Percentiles rank a stretch among this genome's conserved stretches.
Conservation (phyloP, 2,113 vertebrate species). For the Cyprinus carpio region DNA sequence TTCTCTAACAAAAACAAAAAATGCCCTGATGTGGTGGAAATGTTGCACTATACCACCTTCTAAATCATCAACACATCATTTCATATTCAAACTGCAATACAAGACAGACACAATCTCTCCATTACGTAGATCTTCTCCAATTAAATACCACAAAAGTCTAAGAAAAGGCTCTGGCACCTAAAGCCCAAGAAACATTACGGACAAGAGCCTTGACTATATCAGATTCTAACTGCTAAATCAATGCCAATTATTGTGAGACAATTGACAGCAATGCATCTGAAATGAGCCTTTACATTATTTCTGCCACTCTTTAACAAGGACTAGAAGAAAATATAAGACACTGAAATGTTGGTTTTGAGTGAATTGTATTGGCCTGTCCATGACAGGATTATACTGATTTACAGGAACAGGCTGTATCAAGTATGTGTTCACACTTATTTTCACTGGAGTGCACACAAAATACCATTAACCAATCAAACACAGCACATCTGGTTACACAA, state of each 20-base stretch:
- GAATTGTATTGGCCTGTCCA: slow-evolving; percentile 9
- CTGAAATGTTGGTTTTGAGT: slow-evolving; percentile 30
- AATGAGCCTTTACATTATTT: slow-evolving; percentile 47
- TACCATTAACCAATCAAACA: neutral
- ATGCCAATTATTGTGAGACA: slow-evolving; percentile 66
- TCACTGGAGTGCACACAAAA: slow-evolving; percentile 23
- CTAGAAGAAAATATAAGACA: neutral
- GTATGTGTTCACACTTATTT: slow-evolving; percentile 5
- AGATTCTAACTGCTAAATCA: slow-evolving; percentile 67
- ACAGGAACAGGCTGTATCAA: slow-evolving; percentile 17
- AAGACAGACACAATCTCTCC: neutral
- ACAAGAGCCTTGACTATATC: slow-evolving; percentile 61
- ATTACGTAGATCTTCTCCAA: slow-evolving; percentile 27
- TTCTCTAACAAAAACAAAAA: neutral
- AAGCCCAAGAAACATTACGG: slow-evolving; percentile 47
- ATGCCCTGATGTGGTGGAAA: neutral
- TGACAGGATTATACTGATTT: slow-evolving; percentile 38
- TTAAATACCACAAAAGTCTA: slow-evolving; percentile 50
- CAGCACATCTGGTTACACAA: neutral
- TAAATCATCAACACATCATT: neutral
- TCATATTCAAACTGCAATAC: neutral
- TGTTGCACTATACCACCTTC: neutral
- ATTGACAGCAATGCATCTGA: slow-evolving; percentile 55
- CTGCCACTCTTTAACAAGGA: slow-evolving; percentile 46
- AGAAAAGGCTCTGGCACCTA: slow-evolving; percentile 39